These are phyloP conservation scores for Galerucella calmariensis DNA, from an alignment of 2,888 invertebrate species.

Conservation along the genomic window DNA sequence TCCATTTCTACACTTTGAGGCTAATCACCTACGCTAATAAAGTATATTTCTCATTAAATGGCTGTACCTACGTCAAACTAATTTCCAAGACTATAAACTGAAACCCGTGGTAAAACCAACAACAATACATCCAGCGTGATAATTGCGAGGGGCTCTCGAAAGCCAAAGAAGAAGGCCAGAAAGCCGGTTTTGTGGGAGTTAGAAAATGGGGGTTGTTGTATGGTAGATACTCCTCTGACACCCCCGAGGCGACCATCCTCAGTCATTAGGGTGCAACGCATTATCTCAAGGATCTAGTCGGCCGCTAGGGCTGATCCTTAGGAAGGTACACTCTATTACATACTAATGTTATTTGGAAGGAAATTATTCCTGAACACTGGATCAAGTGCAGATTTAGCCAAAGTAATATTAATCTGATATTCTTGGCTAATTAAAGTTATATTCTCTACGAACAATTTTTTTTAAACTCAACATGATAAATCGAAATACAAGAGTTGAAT, in stretches of 20 bases:
- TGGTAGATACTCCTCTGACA: constrained; percentile 42
- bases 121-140: constrained; percentile 36
- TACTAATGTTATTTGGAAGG: constrained; percentile 57
- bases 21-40: too few species aligned
- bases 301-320: constrained; percentile 57
- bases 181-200: constrained; percentile 25
- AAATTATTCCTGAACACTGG: constrained; percentile 34
- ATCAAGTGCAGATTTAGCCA: constrained; percentile 20
- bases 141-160: constrained; percentile 36
- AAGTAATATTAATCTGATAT: background rate
- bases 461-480: too few species aligned
- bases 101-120: constrained; percentile 26
- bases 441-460: too few species aligned
- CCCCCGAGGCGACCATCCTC: constrained; percentile 52
- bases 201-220: constrained; percentile 25
- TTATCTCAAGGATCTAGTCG: constrained; percentile 63
- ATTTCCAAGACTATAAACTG: constrained; percentile 18
- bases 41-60: background rate
- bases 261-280: constrained; percentile 63
- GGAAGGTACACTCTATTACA: constrained; percentile 62
- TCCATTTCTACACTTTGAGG: too few species aligned
- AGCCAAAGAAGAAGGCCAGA: constrained; percentile 34
- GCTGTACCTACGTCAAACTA: background rate
- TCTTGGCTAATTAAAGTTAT: too few species aligned
- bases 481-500: too few species aligned